Evolutionary conservation across 2,888 invertebrate genomes (phyloP), one percentile per base, ranked within the genome.

Genomic region (Linnaemya tessellans): DNA sequence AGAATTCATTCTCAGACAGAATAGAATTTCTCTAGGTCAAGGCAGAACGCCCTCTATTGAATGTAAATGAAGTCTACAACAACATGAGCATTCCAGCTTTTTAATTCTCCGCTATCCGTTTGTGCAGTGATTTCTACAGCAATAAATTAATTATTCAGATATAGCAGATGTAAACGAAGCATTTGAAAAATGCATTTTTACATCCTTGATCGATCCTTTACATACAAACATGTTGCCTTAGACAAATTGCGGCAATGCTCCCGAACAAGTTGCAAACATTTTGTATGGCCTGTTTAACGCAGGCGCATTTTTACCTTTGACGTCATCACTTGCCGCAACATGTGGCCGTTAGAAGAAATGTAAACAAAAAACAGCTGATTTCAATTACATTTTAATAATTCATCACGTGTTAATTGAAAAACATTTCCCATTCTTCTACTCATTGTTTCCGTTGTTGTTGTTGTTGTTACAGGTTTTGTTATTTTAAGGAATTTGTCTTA

Each of bases 361-460:
- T 70, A 70, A 70, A 70, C 54, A 70, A 41, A 30, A 9, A 56
- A 41, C 70, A 54, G 70, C 54, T 56, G 70, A 25, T 70, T 56
- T 22, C 10, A 41, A n/a, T 41, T 60, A 10, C 20, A 15, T 60
- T 10, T 60, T 10, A 35, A 60, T 10, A 0, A 35, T 11, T 4
- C 35, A 18, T 18, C 18, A 60, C 18, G 4, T 22, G 22, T 13
- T 25, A 25, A 25, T 56, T 56, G 9, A 56, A 22, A 13, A 13
- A 56, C 11, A 22, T n/a, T 3, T 13, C 5, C 30, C n/a, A 8
- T 56, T 56, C 15, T 30, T 9, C 15, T 30, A 18, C 2, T 58
- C 8, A 0, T 30, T 58, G 8, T 30, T 25, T 3, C 0, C 3
- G 30, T 54, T 54, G 22, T 54, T 54, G 22, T 22, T 13, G 22